These are phyloP conservation scores for Antennarius striatus DNA, from an alignment of 2,113 vertebrate genomes.

Conservation along the genomic window DNA sequence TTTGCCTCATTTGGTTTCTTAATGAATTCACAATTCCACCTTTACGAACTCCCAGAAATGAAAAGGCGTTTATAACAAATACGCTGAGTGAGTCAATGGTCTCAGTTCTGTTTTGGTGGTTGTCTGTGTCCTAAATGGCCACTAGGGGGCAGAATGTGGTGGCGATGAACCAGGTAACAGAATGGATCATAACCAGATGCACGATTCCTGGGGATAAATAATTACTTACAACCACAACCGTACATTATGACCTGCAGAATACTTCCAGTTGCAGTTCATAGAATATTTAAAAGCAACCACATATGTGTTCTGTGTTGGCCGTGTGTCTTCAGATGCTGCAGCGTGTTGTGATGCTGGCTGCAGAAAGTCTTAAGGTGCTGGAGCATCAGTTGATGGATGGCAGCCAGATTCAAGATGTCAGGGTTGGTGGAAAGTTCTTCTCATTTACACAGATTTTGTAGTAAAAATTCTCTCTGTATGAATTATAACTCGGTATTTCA, in stretches of 20 bases:
- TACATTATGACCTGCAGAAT: neutral
- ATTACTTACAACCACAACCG: too few species aligned
- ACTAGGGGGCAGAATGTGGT: constrained; percentile 30
- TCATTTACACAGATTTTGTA: neutral
- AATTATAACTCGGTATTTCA: neutral
- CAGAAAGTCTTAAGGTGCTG: constrained; percentile 83
- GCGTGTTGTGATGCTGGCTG: constrained; percentile 84
- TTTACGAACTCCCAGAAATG: neutral
- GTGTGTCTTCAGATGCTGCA: constrained; percentile 85
- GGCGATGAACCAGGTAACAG: neutral
- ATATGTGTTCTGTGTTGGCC: neutral
- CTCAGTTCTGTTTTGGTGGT: neutral
- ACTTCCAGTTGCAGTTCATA: neutral
- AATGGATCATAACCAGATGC: neutral
- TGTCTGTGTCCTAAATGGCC: constrained; percentile 29
- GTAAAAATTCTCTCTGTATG: too few species aligned
- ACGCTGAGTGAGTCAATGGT: neutral
- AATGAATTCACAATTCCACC: neutral
- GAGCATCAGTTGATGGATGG: constrained; percentile 88
- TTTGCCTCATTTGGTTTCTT: neutral
- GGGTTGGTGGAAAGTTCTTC: constrained; percentile 75
- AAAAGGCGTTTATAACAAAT: neutral
- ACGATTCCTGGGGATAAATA: too few species aligned
- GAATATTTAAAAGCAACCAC: too few species aligned
- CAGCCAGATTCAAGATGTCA: constrained; percentile 80